Evolutionary conservation across 2,888 invertebrate genomes (phyloP), one percentile per base, ranked within the genome.

Genomic region (Aporophyla lueneburgensis): DNA sequence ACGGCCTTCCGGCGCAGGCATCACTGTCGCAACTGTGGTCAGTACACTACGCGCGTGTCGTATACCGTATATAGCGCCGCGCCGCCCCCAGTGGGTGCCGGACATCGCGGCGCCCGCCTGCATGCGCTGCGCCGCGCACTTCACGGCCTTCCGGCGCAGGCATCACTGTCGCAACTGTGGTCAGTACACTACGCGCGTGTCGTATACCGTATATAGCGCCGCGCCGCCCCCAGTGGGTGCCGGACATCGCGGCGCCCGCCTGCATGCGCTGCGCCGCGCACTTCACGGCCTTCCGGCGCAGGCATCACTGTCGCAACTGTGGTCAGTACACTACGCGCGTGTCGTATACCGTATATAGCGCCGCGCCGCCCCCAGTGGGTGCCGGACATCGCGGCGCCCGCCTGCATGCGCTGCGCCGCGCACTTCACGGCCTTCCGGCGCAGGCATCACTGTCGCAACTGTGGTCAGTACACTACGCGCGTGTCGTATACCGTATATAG

Each of bases 151-250:
- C 89, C 97, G 99, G 59, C 97, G 99, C 27, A 97, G 99, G 16
- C 99, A 99, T 94, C 99, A 99, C 94, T 99, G 99, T 93, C 97
- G 99, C 88, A 99, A 99, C 95, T 99, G 99, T 95, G 99, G 99
- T 94, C 9, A 5, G 58, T 62, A 49, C 33, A 33, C 33, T 33
- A 33, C 33, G 33, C 33, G 33, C 33, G 33, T 33, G 3, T 33
- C 33, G 33, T 33, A 33, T 33, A 33, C 33, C 33, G 33, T 33
- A 33, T 33, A 33, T 33, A 96, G 89, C 93, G 95, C 0, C n/a
- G 92, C 99, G 0, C 99, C 99, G 0, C 97, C n/a, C n/a, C n/a
- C n/a, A 98, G 72, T 99, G 99, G 99, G 98, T 99, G 80, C 99
- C 99, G 0, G 99, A 99, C 94, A 98, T 98, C 76, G 98, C 98